These are phyloP conservation scores for Cataglyphis rosenhaueri DNA, from an alignment of 2,888 invertebrate genomes.

Conservation along the genomic window DNA sequence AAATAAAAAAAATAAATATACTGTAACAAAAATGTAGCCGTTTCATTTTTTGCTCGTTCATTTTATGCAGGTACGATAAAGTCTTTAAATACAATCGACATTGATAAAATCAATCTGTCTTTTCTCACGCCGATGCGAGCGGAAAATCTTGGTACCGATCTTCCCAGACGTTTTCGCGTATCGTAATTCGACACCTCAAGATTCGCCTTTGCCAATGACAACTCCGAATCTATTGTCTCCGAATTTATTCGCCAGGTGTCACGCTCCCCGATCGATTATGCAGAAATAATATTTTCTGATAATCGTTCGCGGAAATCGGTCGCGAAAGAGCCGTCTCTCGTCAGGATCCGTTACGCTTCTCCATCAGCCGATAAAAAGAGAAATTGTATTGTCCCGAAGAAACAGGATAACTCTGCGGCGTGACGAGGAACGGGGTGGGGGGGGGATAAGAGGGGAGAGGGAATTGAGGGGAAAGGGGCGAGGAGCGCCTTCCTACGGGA, in stretches of 20 bases:
- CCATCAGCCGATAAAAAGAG: constrained; percentile 53
- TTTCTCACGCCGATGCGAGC: constrained; percentile 26
- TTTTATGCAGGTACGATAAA: not conserved
- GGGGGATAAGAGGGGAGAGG: not conserved
- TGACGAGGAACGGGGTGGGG: not conserved
- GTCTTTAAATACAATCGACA: not conserved
- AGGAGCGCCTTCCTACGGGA: constrained; percentile 57
- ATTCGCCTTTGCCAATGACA: constrained; percentile 17
- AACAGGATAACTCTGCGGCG: constrained; percentile 55
- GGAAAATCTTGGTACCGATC: constrained; percentile 28
- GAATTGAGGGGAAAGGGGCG: constrained; percentile 46
- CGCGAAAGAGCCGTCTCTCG: constrained; percentile 19
- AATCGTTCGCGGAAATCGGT: constrained; percentile 71
- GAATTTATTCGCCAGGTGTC: constrained; percentile 61
- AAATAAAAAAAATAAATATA: no score
- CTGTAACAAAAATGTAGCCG: not conserved
- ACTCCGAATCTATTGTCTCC: constrained; percentile 32
- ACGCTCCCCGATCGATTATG: constrained; percentile 74
- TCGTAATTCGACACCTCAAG: constrained; percentile 31
- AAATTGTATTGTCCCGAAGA: constrained; percentile 61
- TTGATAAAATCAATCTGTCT: not conserved
- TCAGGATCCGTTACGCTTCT: constrained; percentile 71
- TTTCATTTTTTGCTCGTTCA: not conserved
- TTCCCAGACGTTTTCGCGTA: constrained; percentile 2
- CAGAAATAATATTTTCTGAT: constrained; percentile 81